Percentiles rank a stretch among this genome's conserved stretches.
Conservation (phyloP, 2,888 invertebrate species). For the Drosophila putrida region DNA sequence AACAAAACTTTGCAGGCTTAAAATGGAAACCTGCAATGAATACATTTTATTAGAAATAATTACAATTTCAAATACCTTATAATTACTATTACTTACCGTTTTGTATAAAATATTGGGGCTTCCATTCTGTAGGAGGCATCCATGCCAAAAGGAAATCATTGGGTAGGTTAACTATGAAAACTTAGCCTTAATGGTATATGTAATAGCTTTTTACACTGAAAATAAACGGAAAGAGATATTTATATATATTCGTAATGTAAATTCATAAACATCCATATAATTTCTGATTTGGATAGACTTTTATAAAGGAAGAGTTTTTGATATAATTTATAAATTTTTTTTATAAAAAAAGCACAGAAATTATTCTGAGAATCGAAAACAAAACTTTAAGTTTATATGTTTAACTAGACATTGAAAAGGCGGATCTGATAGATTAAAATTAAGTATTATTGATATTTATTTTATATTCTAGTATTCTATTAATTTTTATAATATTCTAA, state of each 20-base stretch:
- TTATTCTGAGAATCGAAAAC: too few relatives aligned
- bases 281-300: background rate
- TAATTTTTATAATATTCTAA: background rate
- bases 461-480: background rate
- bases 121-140: conserved; percentile 66
- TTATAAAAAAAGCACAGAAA: background rate
- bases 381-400: too few relatives aligned
- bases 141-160: conserved; percentile 73
- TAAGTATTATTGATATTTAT: background rate
- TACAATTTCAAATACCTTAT: background rate
- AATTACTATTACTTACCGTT: conserved; percentile 59
- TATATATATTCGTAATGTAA: background rate
- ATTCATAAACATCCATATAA: background rate
- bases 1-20: conserved; percentile 56
- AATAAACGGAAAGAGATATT: conserved; percentile 43
- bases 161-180: conserved; percentile 71
- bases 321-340: background rate
- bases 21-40: conserved; percentile 66
- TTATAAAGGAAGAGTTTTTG: background rate
- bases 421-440: background rate
- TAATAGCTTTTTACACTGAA: conserved; percentile 78
- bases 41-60: background rate
- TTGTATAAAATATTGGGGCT: conserved; percentile 75
- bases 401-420: too few relatives aligned
- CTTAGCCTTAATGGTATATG: conserved; percentile 74